Evolutionary conservation across 2,888 invertebrate species (phyloP).

Genomic region (Antitype chi): DNA sequence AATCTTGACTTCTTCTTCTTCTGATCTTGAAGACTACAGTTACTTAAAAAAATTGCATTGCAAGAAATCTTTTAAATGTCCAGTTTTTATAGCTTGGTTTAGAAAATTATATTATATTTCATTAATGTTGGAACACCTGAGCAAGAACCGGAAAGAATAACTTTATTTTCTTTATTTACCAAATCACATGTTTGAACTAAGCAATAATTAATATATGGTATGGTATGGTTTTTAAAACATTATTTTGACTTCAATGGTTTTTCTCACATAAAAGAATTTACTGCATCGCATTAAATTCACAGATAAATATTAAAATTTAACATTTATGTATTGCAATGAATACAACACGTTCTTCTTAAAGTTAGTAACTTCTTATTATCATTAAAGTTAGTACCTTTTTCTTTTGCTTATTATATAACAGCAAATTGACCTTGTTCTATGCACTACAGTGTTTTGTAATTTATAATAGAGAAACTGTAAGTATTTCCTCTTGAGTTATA

Average conservation of each 20-base stretch:
- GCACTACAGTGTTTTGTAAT: constrained; percentile 9
- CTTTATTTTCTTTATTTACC: neutral
- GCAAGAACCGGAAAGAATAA: neutral
- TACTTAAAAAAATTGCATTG: neutral
- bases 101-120: neutral
- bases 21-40: no score
- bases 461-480: neutral
- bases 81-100: neutral
- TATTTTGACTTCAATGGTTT: neutral
- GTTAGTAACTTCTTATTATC: no score
- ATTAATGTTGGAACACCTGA: neutral
- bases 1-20: no score
- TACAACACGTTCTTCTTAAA: neutral
- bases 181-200: constrained; percentile 1
- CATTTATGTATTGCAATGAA: constrained; percentile 9
- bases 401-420: neutral
- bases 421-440: constrained; percentile 6
- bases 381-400: neutral
- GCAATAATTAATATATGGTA: no score
- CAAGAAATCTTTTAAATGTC: neutral
- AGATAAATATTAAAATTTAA: constrained; percentile 4
- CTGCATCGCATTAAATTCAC: neutral
- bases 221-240: neutral
- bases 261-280: no score
- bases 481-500: neutral